A percentile compares a stretch with the other conserved stretches of the same genome.
phyloP scores from a whole-genome alignment of 2,113 vertebrate species.

The Triplophysa siluroides region DNA sequence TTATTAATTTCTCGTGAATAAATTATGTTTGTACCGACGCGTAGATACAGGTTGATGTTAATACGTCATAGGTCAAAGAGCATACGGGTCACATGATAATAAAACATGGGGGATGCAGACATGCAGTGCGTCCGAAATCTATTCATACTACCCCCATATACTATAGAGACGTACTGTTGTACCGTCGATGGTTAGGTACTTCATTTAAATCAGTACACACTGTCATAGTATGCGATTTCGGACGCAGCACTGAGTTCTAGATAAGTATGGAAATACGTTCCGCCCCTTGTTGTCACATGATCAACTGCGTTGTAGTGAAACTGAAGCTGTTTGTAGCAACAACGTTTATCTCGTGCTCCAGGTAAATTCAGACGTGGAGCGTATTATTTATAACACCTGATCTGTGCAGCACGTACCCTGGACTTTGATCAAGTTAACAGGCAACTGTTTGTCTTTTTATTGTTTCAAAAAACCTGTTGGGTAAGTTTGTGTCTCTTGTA shows the following conservation, averaged over 20 bases:
- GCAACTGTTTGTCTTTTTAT: neutral
- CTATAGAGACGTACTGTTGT: too few species aligned
- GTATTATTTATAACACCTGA: neutral
- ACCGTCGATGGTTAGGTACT: too few species aligned
- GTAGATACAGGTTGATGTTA: too few species aligned
- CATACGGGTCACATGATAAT: too few species aligned
- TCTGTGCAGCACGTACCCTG: neutral
- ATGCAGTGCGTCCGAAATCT: too few species aligned
- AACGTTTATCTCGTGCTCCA: neutral
- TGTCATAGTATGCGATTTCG: too few species aligned
- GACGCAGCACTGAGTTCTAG: neutral
- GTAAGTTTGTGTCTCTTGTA: neutral
- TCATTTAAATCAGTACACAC: too few species aligned
- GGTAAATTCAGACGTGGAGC: neutral
- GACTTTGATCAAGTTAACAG: neutral
- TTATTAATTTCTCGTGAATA: too few species aligned
- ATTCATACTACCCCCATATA: too few species aligned
- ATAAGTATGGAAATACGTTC: neutral
- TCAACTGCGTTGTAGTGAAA: slow-evolving; percentile 28
- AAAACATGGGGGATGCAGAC: too few species aligned
- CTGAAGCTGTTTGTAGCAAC: neutral
- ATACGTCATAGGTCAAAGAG: too few species aligned
- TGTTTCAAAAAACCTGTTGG: neutral
- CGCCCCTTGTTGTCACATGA: slow-evolving; percentile 64
- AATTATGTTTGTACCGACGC: too few species aligned